Evolutionary conservation across 1,140 invertebrate genomes (phyloP).

Genomic region (Polypedilum vanderplanki): DNA sequence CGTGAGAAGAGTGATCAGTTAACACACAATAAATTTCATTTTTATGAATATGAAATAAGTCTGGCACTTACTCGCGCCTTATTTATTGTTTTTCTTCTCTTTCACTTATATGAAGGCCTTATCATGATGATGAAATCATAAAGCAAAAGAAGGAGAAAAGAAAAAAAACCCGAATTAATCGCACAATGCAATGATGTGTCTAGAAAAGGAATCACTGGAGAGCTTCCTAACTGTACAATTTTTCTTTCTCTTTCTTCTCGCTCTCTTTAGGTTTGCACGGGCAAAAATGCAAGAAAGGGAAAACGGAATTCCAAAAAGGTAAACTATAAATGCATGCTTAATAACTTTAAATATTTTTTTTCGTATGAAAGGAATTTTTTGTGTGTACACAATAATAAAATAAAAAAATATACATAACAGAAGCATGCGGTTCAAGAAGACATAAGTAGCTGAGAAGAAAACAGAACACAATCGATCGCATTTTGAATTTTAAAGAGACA

Average conservation of each 20-base stretch:
- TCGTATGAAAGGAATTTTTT: background rate
- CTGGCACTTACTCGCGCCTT: background rate
- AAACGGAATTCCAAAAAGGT: conserved; percentile 24
- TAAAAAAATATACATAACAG: background rate
- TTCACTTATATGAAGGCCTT: background rate
- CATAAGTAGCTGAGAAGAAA: background rate
- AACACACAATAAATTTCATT: background rate
- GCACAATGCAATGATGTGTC: background rate
- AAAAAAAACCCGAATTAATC: too few relatives aligned
- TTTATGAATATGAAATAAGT: background rate
- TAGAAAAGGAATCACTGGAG: conserved; percentile 11
- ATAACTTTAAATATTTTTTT: conserved; percentile 9
- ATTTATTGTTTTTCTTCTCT: too few relatives aligned
- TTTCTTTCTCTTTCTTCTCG: background rate
- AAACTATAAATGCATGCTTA: conserved; percentile 24
- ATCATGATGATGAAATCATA: background rate
- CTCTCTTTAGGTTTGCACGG: background rate
- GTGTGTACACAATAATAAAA: background rate
- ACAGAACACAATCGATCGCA: conserved; percentile 24
- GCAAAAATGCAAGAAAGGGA: background rate
- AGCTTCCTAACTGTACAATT: conserved; percentile 9
- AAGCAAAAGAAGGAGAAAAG: too few relatives aligned
- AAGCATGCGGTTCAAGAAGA: background rate
- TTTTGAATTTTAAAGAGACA: conserved; percentile 29
- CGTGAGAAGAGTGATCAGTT: background rate